These are phyloP conservation scores for Horisme vitalbata DNA, from an alignment of 2,888 invertebrate genomes.

Conservation along the genomic window DNA sequence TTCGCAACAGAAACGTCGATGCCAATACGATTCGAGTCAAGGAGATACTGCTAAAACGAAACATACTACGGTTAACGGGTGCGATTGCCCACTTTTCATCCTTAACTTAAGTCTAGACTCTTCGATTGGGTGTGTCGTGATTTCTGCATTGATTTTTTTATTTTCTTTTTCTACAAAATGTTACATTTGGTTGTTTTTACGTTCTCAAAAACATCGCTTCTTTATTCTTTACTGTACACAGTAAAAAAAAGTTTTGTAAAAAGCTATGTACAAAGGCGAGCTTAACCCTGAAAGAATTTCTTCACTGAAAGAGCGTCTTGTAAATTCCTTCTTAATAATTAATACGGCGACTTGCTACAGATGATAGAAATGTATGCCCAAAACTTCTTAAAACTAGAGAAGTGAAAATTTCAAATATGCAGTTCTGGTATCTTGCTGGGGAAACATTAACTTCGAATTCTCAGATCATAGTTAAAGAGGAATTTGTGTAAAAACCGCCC, in stretches of 20 bases:
- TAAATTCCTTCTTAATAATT: too few relatives aligned
- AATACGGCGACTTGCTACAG: too few relatives aligned
- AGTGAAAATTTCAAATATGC: not conserved
- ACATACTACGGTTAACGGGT: slow-evolving; percentile 56
- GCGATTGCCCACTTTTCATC: slow-evolving; percentile 57
- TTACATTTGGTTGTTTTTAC: too few relatives aligned
- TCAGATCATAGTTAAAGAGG: slow-evolving; percentile 15
- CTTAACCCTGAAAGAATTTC: too few relatives aligned
- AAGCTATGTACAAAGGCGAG: too few relatives aligned
- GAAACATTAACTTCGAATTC: too few relatives aligned
- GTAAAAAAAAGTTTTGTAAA: too few relatives aligned
- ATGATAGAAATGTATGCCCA: too few relatives aligned
- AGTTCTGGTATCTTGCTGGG: slow-evolving; percentile 1
- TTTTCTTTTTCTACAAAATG: slow-evolving; percentile 11
- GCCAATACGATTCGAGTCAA: slow-evolving; percentile 70
- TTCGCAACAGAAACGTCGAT: slow-evolving; percentile 65
- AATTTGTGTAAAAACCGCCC: slow-evolving; percentile 29
- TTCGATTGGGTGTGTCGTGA: slow-evolving; percentile 40
- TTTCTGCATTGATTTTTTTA: slow-evolving; percentile 30
- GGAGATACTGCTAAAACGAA: slow-evolving; percentile 60
- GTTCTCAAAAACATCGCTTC: too few relatives aligned
- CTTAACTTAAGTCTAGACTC: slow-evolving; percentile 46
- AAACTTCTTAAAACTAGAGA: too few relatives aligned
- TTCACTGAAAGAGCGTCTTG: too few relatives aligned
- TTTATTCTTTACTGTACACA: too few relatives aligned